Evolutionary conservation across 2,797 vertebrate genomes (phyloP).

Genomic region (Pipistrellus pipistrellus): DNA sequence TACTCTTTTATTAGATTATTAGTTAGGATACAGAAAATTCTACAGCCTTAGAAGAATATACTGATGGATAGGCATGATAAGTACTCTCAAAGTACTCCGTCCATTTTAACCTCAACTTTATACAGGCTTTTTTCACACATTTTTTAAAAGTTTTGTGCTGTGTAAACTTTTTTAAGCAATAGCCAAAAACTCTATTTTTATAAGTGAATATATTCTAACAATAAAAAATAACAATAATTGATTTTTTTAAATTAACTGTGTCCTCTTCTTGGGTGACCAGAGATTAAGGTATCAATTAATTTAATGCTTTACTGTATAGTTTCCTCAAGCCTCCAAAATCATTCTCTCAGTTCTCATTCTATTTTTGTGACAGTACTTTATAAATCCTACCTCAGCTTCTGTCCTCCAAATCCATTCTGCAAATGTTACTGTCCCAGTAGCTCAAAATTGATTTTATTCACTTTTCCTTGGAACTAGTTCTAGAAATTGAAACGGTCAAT

Average conservation of each 20-base stretch:
- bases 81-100: not conserved
- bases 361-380: not conserved
- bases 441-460: not conserved
- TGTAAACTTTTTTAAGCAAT: not conserved
- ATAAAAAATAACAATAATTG: not conserved
- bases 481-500: not conserved
- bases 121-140: not conserved
- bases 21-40: not conserved
- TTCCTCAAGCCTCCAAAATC: not conserved
- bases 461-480: constrained; percentile 17
- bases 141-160: not conserved
- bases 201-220: not conserved
- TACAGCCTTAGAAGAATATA: not conserved
- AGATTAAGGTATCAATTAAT: not conserved
- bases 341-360: not conserved
- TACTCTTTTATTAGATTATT: too few species aligned
- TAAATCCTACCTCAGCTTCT: not conserved
- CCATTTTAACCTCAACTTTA: constrained; percentile 20
- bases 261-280: not conserved
- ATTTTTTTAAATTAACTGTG: not conserved
- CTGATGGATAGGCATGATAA: not conserved
- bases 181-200: not conserved
- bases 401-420: not conserved
- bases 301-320: not conserved
- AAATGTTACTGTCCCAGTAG: not conserved